Conservation (phyloP, 2,797 vertebrate species). For the Notolepis coatsorum region DNA sequence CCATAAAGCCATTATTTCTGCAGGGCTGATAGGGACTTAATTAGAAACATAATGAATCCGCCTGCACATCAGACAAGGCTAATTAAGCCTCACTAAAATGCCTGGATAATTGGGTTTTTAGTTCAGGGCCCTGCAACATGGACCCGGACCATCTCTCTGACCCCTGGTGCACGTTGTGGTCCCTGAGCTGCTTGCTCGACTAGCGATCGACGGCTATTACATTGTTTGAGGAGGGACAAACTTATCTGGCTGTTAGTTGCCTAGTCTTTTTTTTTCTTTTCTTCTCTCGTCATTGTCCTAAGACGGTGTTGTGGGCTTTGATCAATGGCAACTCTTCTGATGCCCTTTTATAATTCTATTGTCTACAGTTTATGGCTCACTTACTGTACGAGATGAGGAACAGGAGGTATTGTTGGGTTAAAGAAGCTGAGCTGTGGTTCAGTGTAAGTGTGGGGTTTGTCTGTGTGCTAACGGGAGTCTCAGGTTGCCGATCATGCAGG, state of each 20-base stretch:
- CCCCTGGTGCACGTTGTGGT: conserved; percentile 33
- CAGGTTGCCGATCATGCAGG: conserved; percentile 37
- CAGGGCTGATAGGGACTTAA: conserved; percentile 82
- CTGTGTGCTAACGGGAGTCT: conserved; percentile 24
- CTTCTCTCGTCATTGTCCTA: not conserved
- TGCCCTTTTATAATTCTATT: conserved; percentile 77
- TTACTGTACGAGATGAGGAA: conserved; percentile 34
- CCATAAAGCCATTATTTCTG: conserved; percentile 79
- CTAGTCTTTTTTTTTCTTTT: conserved; percentile 26
- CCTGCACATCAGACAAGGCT: conserved; percentile 82
- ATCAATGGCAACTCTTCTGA: conserved; percentile 62
- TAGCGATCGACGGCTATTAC: conserved; percentile 42
- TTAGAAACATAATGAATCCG: conserved; percentile 85
- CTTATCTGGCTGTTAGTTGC: conserved; percentile 48
- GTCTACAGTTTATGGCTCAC: conserved; percentile 59
- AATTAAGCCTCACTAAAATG: conserved; percentile 80
- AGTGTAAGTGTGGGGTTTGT: conserved; percentile 44
- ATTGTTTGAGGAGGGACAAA: conserved; percentile 45
- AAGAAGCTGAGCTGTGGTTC: conserved; percentile 32
- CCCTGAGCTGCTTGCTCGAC: conserved; percentile 46
- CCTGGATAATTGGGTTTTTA: conserved; percentile 80
- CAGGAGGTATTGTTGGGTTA: conserved; percentile 12
- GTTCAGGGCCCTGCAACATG: conserved; percentile 65
- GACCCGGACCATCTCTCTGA: conserved; percentile 55
- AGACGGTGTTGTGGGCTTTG: conserved; percentile 52